Evolutionary conservation across 2,888 invertebrate species (phyloP), one percentile per base, ranked within the genome.

Genomic region (Copidosoma aretas): DNA sequence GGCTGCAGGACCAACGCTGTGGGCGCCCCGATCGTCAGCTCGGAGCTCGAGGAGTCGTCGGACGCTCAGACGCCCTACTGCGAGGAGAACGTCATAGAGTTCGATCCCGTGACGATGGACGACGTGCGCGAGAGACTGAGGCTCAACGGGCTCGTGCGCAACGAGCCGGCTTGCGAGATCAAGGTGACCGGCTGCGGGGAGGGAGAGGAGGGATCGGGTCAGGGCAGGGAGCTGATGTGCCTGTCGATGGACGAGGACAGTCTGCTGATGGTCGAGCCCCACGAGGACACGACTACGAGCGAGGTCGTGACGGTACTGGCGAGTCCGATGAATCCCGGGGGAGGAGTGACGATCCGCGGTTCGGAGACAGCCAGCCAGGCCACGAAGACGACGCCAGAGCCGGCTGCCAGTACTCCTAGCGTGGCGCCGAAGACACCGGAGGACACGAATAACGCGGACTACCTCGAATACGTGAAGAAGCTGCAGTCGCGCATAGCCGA

Each of bases 401-500:
- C 32, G 10, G 8, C 43, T n/a, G 64, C 67, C 8, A 69, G 58
- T 1, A 68, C 66, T 15, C 54, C 64, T 10, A 63, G 68, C 17
- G 43, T 49, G 1, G 43, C 43, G 15, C 43, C 43, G 12, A 77
- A 75, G 62, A 69, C 71, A 10, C 58, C 68, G 3, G 77, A 77
- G 4, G 82, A 83, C 58, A 75, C 77, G 1, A 82, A 79, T 59
- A 83, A 83, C 69, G 82, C 83, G 0, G 85, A 86, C 64, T 86
- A 85, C 74, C 74, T 89, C 72, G 89, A 90, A 70, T 91, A 90
- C 75, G 89, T 90, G 39, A 88, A 89, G 67, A 85, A 89, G 57
- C 79, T 91, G 46, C 89, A 90, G 77, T 89, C 89, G 22, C 88
- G 90, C 80, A 88, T 89, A 64, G 87, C 90, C 1, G 91, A 91